Evolutionary conservation across 2,797 vertebrate species (phyloP).

Genomic region (Spea hammondii): DNA sequence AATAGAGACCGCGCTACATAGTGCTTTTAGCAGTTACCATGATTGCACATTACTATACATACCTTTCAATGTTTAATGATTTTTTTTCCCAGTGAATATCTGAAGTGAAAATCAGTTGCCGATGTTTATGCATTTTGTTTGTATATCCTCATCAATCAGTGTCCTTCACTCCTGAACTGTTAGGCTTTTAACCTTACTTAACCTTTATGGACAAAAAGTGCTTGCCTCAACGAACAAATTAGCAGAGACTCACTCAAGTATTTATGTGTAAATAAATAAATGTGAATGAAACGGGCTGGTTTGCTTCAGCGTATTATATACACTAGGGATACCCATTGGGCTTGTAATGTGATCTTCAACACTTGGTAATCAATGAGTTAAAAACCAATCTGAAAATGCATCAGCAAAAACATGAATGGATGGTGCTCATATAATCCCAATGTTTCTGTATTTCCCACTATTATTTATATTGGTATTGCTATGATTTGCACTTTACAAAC

Average conservation of each 20-base stretch:
- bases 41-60: neutral
- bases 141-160: conserved; percentile 36
- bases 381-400: too few relatives aligned
- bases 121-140: conserved; percentile 22
- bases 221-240: conserved; percentile 30
- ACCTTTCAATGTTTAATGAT: conserved; percentile 8
- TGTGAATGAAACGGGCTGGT: neutral
- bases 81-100: conserved; percentile 12
- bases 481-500: too few relatives aligned
- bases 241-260: neutral
- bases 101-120: conserved; percentile 17
- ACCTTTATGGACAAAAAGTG: conserved; percentile 31
- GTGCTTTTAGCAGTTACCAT: neutral
- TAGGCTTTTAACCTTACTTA: conserved; percentile 48
- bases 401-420: too few relatives aligned
- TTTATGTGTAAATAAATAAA: conserved; percentile 10
- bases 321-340: too few relatives aligned
- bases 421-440: too few relatives aligned
- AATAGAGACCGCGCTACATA: too few relatives aligned
- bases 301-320: too few relatives aligned
- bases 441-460: too few relatives aligned
- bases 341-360: too few relatives aligned
- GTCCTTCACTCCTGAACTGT: conserved; percentile 25
- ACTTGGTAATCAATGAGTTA: too few relatives aligned
- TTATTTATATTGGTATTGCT: too few relatives aligned